Conservation (phyloP, 2,888 invertebrate genomes). For the Acleris literana region DNA sequence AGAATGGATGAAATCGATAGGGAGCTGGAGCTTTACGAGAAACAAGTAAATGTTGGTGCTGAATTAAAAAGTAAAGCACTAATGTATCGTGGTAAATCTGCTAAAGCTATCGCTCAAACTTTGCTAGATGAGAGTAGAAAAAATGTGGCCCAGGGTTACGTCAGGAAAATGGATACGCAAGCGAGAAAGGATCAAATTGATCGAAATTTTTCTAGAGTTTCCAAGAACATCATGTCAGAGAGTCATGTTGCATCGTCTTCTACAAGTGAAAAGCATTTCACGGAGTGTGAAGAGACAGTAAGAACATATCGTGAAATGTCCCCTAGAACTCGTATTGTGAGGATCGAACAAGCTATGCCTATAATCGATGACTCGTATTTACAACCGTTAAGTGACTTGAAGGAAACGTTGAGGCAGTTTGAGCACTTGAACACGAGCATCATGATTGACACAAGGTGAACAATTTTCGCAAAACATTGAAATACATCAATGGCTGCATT, state of each 20-base stretch:
- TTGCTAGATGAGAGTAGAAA: conserved; percentile 84
- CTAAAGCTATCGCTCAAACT: conserved; percentile 87
- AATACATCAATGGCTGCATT: background rate
- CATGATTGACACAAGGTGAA: conserved; percentile 87
- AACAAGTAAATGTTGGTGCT: conserved; percentile 72
- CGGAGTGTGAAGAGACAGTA: conserved; percentile 50
- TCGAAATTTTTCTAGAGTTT: conserved; percentile 51
- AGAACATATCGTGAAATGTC: conserved; percentile 60
- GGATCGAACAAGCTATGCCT: conserved; percentile 66
- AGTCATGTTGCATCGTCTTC: conserved; percentile 52
- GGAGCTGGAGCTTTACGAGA: conserved; percentile 68
- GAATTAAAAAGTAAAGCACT: conserved; percentile 81
- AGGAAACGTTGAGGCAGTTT: conserved; percentile 85
- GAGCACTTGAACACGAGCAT: conserved; percentile 84
- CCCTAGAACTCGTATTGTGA: conserved; percentile 65
- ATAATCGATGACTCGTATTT: conserved; percentile 82
- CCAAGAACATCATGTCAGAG: conserved; percentile 53
- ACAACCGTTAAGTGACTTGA: conserved; percentile 84
- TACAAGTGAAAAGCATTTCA: conserved; percentile 37
- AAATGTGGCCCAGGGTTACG: conserved; percentile 77
- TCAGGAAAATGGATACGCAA: conserved; percentile 56
- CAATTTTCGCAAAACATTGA: background rate
- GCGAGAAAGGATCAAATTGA: conserved; percentile 53
- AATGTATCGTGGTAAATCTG: conserved; percentile 89
- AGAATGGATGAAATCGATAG: conserved; percentile 72